Evolutionary conservation across 1,140 invertebrate species (phyloP).

Genomic region (Pseudomyrmex dendroicus): DNA sequence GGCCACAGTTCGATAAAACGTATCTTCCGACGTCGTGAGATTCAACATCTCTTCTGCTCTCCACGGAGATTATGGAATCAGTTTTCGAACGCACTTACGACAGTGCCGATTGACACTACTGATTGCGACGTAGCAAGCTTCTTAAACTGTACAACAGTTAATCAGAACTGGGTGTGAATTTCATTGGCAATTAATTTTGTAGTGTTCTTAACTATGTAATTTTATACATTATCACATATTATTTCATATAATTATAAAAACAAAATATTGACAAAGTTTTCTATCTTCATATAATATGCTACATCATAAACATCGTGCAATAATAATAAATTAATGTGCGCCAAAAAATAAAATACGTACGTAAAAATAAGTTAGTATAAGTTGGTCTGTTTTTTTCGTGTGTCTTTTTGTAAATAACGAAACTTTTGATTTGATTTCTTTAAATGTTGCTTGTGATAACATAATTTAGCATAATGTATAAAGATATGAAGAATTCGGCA

Average conservation of each 20-base stretch:
- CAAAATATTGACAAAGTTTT: not conserved
- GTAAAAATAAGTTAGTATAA: not conserved
- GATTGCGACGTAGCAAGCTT: conserved; percentile 44
- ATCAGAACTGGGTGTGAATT: conserved; percentile 54
- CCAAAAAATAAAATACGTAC: not conserved
- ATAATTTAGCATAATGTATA: not conserved
- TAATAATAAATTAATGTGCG: not conserved
- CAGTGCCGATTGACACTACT: conserved; percentile 32
- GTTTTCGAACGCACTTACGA: conserved; percentile 58
- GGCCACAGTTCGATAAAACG: not conserved
- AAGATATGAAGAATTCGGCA: not conserved
- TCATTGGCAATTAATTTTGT: not conserved
- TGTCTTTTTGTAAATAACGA: not conserved
- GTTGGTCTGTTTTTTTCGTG: not conserved
- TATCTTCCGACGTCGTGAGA: conserved; percentile 14
- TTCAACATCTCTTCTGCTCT: conserved; percentile 23
- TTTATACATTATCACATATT: not conserved
- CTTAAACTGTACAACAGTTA: conserved; percentile 67
- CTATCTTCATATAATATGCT: not conserved
- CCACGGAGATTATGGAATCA: conserved; percentile 19
- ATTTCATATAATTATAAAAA: not conserved
- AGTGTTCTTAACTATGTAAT: not conserved
- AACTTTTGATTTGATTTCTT: not conserved
- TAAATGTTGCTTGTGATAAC: not conserved
- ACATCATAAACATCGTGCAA: too few relatives aligned